Percentiles rank a stretch among this genome's conserved stretches.
Conservation (phyloP, 2,113 vertebrate species). For the Eptatretus burgeri region DNA sequence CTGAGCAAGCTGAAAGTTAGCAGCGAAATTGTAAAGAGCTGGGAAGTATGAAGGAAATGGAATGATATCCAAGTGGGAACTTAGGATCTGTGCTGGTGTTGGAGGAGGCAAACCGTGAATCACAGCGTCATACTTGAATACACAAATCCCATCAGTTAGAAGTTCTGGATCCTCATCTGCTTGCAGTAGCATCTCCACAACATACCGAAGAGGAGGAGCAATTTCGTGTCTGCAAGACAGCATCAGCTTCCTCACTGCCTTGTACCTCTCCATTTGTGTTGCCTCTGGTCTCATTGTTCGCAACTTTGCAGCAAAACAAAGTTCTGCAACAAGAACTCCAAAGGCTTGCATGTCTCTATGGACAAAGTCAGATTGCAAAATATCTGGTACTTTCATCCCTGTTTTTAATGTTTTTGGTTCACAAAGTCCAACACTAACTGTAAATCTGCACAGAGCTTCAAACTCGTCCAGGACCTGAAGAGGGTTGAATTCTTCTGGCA, state of each 20-base stretch:
- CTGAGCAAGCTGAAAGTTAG: conserved; percentile 36
- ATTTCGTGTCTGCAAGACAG: conserved; percentile 36
- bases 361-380: conserved; percentile 26
- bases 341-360: conserved; percentile 82
- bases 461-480: conserved; percentile 64
- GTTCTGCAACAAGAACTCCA: conserved; percentile 51
- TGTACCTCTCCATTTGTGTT: conserved; percentile 30
- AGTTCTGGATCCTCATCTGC: conserved; percentile 14
- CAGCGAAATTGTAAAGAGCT: conserved; percentile 49
- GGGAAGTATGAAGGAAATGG: conserved; percentile 68
- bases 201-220: conserved; percentile 43
- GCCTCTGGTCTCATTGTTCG: conserved; percentile 24
- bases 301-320: conserved; percentile 42
- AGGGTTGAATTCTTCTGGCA: conserved; percentile 54
- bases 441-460: conserved; percentile 54
- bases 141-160: conserved; percentile 10
- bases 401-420: neutral
- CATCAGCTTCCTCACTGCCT: conserved; percentile 32
- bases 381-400: neutral
- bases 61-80: conserved; percentile 35
- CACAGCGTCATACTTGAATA: conserved; percentile 41
- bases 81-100: conserved; percentile 45
- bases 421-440: neutral
- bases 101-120: conserved; percentile 54
- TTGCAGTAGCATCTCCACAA: conserved; percentile 37